Conservation (phyloP, 2,113 vertebrate species). For the Vombatus ursinus region DNA sequence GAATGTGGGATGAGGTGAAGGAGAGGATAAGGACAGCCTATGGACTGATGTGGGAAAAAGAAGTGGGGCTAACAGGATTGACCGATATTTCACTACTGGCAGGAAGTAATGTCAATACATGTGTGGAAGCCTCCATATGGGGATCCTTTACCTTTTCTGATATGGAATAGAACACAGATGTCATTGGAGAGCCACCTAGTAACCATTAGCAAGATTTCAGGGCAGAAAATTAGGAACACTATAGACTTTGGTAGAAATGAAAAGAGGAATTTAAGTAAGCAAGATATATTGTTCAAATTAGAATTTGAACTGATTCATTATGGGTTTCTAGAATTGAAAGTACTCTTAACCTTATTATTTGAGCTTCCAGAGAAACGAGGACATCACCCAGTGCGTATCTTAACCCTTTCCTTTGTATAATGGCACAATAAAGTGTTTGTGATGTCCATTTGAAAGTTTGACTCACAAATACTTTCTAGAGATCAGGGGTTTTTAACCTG, state of each 20-base stretch:
- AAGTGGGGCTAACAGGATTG: conserved; percentile 19
- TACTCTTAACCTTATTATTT: not conserved
- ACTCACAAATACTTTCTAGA: not conserved
- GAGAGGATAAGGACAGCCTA: conserved; percentile 21
- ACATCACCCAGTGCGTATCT: not conserved
- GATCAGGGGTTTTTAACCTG: not conserved
- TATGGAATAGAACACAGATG: accelerated
- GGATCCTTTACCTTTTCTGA: not conserved
- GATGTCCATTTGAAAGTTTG: conserved; percentile 13
- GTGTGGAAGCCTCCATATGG: accelerated
- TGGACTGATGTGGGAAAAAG: conserved; percentile 36
- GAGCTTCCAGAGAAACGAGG: conserved; percentile 37
- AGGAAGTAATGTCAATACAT: conserved; percentile 58
- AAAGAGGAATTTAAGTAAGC: conserved; percentile 11
- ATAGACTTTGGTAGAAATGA: conserved; percentile 9
- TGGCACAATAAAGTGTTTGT: not conserved
- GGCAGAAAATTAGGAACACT: conserved; percentile 31
- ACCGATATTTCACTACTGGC: conserved; percentile 58
- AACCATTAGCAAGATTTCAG: conserved; percentile 32
- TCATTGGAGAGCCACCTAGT: not conserved
- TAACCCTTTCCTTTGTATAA: not conserved
- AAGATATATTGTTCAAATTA: conserved; percentile 40
- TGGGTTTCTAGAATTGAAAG: conserved; percentile 6
- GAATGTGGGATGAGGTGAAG: not conserved
- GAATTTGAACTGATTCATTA: conserved; percentile 56